phyloP scores from a whole-genome alignment of 2,888 invertebrate genomes.

The Drosophila picticornis region DNA sequence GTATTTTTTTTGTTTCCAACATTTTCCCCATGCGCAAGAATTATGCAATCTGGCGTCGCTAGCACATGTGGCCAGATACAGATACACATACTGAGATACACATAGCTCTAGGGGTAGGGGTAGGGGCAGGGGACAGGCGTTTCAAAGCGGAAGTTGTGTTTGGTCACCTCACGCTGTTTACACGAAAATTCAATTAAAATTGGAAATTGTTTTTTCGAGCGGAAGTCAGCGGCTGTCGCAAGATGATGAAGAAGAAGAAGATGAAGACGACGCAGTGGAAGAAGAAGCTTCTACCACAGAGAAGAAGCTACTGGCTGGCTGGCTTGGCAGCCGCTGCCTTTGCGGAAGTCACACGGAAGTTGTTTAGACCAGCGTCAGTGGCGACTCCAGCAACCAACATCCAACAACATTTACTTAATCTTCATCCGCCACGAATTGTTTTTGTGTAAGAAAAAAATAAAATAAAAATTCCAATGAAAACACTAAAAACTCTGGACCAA shows the following conservation, averaged over 20 bases:
- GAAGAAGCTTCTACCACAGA: conserved; percentile 25
- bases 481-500: conserved; percentile 28
- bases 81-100: conserved; percentile 26
- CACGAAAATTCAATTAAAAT: conserved; percentile 78
- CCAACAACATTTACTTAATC: conserved; percentile 50
- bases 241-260: conserved; percentile 4
- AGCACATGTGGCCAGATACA: conserved; percentile 60
- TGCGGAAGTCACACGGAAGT: conserved; percentile 80
- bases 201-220: conserved; percentile 60
- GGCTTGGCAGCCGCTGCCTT: conserved; percentile 11
- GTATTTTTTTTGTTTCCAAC: conserved; percentile 17
- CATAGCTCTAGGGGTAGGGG: neutral
- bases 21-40: conserved; percentile 46
- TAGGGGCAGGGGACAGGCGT: neutral
- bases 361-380: conserved; percentile 66
- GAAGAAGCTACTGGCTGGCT: conserved; percentile 14
- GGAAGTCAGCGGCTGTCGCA: conserved; percentile 51
- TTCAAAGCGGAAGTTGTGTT: conserved; percentile 54
- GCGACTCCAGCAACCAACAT: conserved; percentile 15
- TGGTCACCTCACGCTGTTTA: conserved; percentile 67
- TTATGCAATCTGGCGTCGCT: conserved; percentile 76
- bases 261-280: conserved; percentile 2
- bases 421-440: conserved; percentile 44
- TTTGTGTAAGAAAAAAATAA: conserved; percentile 4
- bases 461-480: conserved; percentile 63